Base-by-base conservation (phyloP, 1,140 invertebrate genomes). In the Drosophila ambigua region DNA sequence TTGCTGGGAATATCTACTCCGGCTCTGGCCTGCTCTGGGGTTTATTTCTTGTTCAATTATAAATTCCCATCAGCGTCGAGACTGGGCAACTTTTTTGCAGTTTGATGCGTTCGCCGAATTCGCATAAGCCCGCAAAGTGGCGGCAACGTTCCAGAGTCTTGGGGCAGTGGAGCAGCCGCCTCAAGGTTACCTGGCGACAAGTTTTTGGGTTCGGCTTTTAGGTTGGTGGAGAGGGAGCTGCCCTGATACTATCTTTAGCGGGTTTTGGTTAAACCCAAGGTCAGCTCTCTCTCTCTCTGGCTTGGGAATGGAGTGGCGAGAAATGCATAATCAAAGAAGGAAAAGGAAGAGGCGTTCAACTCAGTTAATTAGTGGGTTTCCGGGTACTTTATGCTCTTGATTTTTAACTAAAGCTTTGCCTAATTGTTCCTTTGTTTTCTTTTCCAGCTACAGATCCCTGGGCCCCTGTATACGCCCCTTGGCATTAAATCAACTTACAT, bases 401-500 rank as follows among this genome's bases (percentile, higher is more conserved):
- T 5, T 24, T n/a, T 16, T 64, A 5, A 24, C 31, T 57, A 41
- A n/a, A 69, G 35, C 20, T 20, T 20, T 20, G 20, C 20, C 1
- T 20, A 20, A 20, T 13, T 55, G 26, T 7, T 1, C 6, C 7
- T 49, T 24, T 54, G 4, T 46, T 15, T 64, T 24, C 7, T 28
- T 28, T 76, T 64, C n/a, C 43, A 35, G 46, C 5, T 11, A 0
- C 23, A 24, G 2, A n/a, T 48, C 24, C 50, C 39, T 55, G 58
- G 15, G 26, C 51, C 44, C 7, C 28, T 7, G 28, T 8, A 39
- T 39, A 13, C 35, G 11, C 66, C 66, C 45, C 26, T 20, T 24
- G 5, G n/a, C 3, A 31, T 54, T 66, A 46, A 46, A 58, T 35
- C 13, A 13, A 89, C 89, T 91, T 91, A 91, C 89, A 79, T 87